phyloP scores from a whole-genome alignment of 92 coral and sea anemone species.

The Palythoa caribaeorum region DNA sequence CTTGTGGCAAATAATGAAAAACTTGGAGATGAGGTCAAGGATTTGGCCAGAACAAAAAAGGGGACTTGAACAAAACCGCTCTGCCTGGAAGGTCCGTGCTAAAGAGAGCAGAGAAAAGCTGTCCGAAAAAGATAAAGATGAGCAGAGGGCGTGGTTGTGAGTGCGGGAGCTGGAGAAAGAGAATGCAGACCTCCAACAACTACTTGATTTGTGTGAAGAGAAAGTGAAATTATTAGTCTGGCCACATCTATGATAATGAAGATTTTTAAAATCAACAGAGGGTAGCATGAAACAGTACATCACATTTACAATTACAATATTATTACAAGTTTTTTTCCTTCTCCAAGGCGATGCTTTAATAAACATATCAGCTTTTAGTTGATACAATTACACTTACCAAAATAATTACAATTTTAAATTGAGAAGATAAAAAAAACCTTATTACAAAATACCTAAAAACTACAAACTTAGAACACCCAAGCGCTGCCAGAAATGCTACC shows the following conservation, averaged over 20 bases:
- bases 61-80: conserved; percentile 35
- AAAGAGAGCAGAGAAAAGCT: conserved; percentile 22
- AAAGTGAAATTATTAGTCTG: not conserved
- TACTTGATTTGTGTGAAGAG: conserved; percentile 20
- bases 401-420: too few relatives aligned
- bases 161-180: conserved; percentile 24
- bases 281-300: too few relatives aligned
- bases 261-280: too few relatives aligned
- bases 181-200: conserved; percentile 30
- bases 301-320: too few relatives aligned
- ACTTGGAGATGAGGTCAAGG: conserved; percentile 26
- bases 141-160: conserved; percentile 34
- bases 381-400: too few relatives aligned
- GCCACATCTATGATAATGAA: not conserved
- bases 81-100: conserved; percentile 22
- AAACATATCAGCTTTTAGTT: too few relatives aligned
- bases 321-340: too few relatives aligned
- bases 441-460: too few relatives aligned
- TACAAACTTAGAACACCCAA: too few relatives aligned
- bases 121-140: conserved; percentile 19
- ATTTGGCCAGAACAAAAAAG: conserved; percentile 16
- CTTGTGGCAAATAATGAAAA: conserved; percentile 15
- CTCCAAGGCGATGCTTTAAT: too few relatives aligned
- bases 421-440: too few relatives aligned
- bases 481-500: too few relatives aligned